Base-by-base conservation (phyloP, 2,113 vertebrate species). In the Brachypteracias leptosomus region DNA sequence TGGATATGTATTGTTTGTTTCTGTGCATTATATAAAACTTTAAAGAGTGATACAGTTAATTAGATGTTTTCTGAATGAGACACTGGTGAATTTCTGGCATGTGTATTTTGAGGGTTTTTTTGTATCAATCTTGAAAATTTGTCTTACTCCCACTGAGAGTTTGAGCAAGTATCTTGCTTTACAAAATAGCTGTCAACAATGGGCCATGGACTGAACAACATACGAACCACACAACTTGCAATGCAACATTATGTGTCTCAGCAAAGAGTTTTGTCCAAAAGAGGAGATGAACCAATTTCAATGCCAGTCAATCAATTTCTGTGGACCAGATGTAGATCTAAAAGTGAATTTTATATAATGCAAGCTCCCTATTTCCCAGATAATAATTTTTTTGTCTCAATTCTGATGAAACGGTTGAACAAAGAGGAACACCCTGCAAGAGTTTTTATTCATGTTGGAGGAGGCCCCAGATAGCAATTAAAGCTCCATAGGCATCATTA, bases 1-100 rank as follows among this genome's bases (percentile, higher is more conserved):
- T 99, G 99, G 99, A 99, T 99, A 99, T 99, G 99, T 97, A 97
- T 95, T 98, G 95, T 97, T 98, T 98, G 98, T 98, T 98, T 98
- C 97, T 98, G 95, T 98, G 97, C 96, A 97, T 98, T 97, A 96
- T 97, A 97, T 97, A 96, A 95, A 98, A 94, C 90, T 96, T 96
- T 93, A 95, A 95, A 98, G 98, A 97, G 97, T 96, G 95, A 97
- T 96, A 89, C 90, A 89, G 98, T 97, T 98, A 98, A 98, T 98
- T 98, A 98, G 97, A 97, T 93, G 59, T 97, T 98, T 97, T 97
- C 96, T 97, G 97, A 97, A 98, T 97, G 96, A 98, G 98, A 97
- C 96, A 97, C 96, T 54, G 91, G 92, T 97, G 97, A 97, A 97
- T 97, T 98, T 98, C 96, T 98, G 98, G 97, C 97, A 96, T 94